A percentile compares a stretch with the other conserved stretches of the same genome.
These are phyloP conservation scores for Ancistrus triradiatus DNA, from an alignment of 2,113 vertebrate genomes.

Conservation along the genomic window DNA sequence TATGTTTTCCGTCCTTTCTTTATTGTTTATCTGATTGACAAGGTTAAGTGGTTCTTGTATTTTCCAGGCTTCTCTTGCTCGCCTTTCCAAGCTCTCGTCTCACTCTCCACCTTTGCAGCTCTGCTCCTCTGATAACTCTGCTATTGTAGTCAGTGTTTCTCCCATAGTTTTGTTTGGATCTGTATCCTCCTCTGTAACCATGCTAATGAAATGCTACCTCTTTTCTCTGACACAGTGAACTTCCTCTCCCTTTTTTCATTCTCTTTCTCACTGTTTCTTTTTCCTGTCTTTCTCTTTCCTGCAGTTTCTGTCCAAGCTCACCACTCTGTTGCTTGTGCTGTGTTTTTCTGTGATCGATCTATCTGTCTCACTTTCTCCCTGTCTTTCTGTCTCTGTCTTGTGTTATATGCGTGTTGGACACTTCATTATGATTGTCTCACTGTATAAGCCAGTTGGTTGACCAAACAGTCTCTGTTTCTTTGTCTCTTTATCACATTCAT, in stretches of 20 bases:
- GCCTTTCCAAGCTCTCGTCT: conserved; percentile 54
- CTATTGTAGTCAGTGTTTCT: conserved; percentile 57
- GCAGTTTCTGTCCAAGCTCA: conserved; percentile 38
- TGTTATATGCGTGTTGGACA: conserved; percentile 8
- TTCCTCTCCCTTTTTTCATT: conserved; percentile 32
- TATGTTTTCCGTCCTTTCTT: conserved; percentile 53
- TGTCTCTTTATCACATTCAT: not conserved
- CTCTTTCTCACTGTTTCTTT: not conserved
- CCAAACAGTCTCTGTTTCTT: not conserved
- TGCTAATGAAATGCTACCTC: conserved; percentile 67
- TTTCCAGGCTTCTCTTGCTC: conserved; percentile 68
- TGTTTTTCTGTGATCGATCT: conserved; percentile 14
- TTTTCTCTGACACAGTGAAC: conserved; percentile 65
- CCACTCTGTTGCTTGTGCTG: conserved; percentile 36
- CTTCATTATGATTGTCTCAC: conserved; percentile 11
- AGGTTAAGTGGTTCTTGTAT: conserved; percentile 73
- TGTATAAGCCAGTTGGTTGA: not conserved
- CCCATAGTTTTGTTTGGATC: conserved; percentile 59
- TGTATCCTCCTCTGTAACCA: conserved; percentile 61
- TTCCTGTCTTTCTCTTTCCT: conserved; percentile 26
- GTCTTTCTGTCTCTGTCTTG: not conserved
- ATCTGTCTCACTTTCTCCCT: conserved; percentile 4
- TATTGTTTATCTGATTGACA: conserved; percentile 68
- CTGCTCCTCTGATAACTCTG: conserved; percentile 58
- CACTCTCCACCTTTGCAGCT: conserved; percentile 70